A percentile compares a stretch with the other conserved stretches of the same genome.
Evolutionary conservation across 2,888 invertebrate species (phyloP).

Genomic region (Xanthia icteritia): DNA sequence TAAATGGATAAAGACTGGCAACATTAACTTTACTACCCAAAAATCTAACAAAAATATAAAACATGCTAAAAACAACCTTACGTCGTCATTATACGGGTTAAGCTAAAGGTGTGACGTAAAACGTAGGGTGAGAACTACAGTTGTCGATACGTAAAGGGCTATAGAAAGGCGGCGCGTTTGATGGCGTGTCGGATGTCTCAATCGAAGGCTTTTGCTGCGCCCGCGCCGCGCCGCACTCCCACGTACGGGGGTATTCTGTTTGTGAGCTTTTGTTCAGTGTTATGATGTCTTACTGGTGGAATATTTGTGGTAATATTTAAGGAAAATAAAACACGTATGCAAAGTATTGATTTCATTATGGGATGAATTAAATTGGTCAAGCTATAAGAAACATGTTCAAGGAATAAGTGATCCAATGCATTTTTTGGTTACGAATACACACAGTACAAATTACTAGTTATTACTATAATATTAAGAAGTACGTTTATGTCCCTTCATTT

Average conservation of each 20-base stretch:
- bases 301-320: slow-evolving; percentile 61
- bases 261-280: slow-evolving; percentile 68
- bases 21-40: slow-evolving; percentile 50
- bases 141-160: slow-evolving; percentile 82
- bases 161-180: slow-evolving; percentile 88
- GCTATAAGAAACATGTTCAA: not conserved
- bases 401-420: not conserved
- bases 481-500: not conserved
- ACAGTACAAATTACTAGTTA: not conserved
- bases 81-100: slow-evolving; percentile 35
- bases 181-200: slow-evolving; percentile 88
- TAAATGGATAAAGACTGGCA: slow-evolving; percentile 83
- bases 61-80: slow-evolving; percentile 65
- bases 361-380: slow-evolving; percentile 16
- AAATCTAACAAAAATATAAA: slow-evolving; percentile 47
- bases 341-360: slow-evolving; percentile 51
- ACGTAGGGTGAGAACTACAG: slow-evolving; percentile 66
- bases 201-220: slow-evolving; percentile 85
- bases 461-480: not conserved
- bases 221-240: slow-evolving; percentile 77
- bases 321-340: slow-evolving; percentile 52
- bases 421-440: not conserved
- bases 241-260: slow-evolving; percentile 77
- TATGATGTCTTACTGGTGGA: slow-evolving; percentile 70
- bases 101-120: slow-evolving; percentile 43